Percentiles rank a stretch among this genome's conserved stretches.
Evolutionary conservation across 1,140 invertebrate species (phyloP).

Genomic region (Habropoda laboriosa): DNA sequence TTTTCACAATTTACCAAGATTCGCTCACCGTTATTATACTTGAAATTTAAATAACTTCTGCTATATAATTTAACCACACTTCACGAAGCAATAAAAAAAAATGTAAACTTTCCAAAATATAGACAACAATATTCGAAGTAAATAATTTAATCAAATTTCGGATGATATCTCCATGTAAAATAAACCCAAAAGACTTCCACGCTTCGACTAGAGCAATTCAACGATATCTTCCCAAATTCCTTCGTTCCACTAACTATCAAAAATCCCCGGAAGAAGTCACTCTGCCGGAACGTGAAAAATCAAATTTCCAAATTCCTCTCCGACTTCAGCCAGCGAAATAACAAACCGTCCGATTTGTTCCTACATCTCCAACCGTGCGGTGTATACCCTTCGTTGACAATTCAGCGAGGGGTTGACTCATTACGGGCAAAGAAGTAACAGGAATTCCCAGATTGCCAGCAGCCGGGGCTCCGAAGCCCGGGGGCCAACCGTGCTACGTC

Average conservation of each 20-base stretch:
- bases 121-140: too few relatives aligned
- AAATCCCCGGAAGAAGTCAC: neutral
- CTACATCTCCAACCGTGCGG: slow-evolving; percentile 13
- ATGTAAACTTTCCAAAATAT: too few relatives aligned
- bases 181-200: too few relatives aligned
- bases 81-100: too few relatives aligned
- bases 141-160: too few relatives aligned
- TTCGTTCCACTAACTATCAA: too few relatives aligned
- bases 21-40: too few relatives aligned
- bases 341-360: slow-evolving; percentile 28
- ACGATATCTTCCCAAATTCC: neutral
- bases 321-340: slow-evolving; percentile 5
- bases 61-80: too few relatives aligned
- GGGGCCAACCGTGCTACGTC: slow-evolving; percentile 36
- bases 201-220: neutral
- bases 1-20: too few relatives aligned
- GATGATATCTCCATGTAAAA: too few relatives aligned
- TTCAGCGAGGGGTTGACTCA: slow-evolving; percentile 66
- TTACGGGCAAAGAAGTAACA: slow-evolving; percentile 69
- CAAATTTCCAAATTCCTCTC: neutral
- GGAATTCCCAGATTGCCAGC: slow-evolving; percentile 68
- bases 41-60: too few relatives aligned
- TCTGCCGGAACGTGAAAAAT: neutral
- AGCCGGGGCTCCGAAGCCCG: slow-evolving; percentile 35
- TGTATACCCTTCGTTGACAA: slow-evolving; percentile 55